Evolutionary conservation across 2,797 vertebrate species (phyloP), one percentile per base, ranked within the genome.

Genomic region (Sebastes alutus): DNA sequence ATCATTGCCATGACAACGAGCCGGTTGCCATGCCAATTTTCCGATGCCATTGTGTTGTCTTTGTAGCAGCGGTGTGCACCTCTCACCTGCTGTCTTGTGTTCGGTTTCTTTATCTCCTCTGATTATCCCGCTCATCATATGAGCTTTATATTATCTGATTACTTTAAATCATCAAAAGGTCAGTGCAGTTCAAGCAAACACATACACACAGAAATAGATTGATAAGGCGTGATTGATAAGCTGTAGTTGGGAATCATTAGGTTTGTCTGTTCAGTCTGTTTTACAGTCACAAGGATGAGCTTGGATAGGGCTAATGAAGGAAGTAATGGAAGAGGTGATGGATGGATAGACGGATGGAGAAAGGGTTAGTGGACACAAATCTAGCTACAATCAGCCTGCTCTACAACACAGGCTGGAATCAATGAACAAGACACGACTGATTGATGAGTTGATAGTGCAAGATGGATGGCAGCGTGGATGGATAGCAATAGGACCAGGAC

Each of bases 1-100:
- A 88, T 33, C 59, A 96, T 97, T 93, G 93, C 96, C 92, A 94
- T 94, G 95, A 96, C 95, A 94, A 97, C 97, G 4, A 84, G 94
- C 90, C 72, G 89, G 96, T 97, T 96, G 95, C 95, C 95, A 96
- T 96, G 96, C 91, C 95, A 94, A 93, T 92, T 92, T 93, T 93
- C 95, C 95, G 83, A 85, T 95, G 94, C 92, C 67, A 95, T 96
- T 96, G 87, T 94, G 90, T 85, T 80, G 78, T 92, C 78, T 91
- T 72, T 88, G 93, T 92, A 88, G 93, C 82, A 83, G 93, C 91
- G 85, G 92, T 91, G 82, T 89, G 69, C 79, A 67, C 80, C 72
- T 87, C 85, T 94, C 80, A 91, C 88, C 92, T 89, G 86, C 88
- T 80, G 81, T 69, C 58, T 74, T 13, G 5, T 60, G 59, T 65